Evolutionary conservation across 2,888 invertebrate species (phyloP), one percentile per base, ranked within the genome.

Genomic region (Leptopilina syphax): DNA sequence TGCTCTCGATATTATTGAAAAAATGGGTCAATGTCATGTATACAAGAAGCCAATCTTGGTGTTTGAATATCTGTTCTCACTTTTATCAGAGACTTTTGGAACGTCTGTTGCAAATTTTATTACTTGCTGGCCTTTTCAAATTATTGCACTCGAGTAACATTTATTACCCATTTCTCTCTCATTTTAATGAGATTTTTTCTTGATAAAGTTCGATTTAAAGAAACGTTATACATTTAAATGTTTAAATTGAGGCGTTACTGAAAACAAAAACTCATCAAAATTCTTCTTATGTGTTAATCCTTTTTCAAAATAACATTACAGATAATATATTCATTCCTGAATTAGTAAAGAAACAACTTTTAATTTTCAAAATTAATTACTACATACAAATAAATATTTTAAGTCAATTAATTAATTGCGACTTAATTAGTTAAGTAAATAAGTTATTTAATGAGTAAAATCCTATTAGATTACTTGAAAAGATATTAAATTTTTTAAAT

Each of bases 1-100:
- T 85, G 83, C 83, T 85, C 81, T 83, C 84, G 85, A 87, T 85
- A 87, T 85, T 82, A 83, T 86, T 84, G 82, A 80, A 83, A 89
- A 34, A 88, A 87, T 83, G 81, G 88, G 89, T 88, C 89, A 89
- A 86, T 89, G 88, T 85, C 86, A 85, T 78, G 80, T 83, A 57
- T 79, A 82, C 80, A 82, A 65, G 77, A 65, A 68, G 77, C 77
- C 81, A 80, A 83, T 83, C 83, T 81, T 80, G 81, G 65, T 65
- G 44, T 44, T 77, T 44, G 41, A 34, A 34, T 65, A 41, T 70
- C 78, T 79, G 85, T 83, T 84, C 83, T 81, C 80, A 76, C 54
- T 34, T 57, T 73, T 73, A 34, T 9, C 54, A 57, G 4, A 70
- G 50, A 12, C 63, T 63, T 63, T 54, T 41, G 57, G 34, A 57